phyloP scores from a whole-genome alignment of 2,888 invertebrate genomes.

The Drosophila leonis region DNA sequence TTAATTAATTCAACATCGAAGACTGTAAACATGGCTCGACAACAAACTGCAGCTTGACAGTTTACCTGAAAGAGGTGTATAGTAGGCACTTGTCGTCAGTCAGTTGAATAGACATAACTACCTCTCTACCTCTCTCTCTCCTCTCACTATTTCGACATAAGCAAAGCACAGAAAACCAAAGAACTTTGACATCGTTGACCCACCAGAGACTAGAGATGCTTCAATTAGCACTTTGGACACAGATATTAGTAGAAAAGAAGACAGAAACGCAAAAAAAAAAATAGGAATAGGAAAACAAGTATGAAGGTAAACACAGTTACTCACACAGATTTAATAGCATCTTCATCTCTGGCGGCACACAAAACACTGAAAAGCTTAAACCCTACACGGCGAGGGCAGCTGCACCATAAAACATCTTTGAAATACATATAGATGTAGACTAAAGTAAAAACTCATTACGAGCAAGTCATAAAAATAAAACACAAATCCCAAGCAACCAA shows the following conservation, averaged over 20 bases:
- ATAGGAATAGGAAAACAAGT: not conserved
- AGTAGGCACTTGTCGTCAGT: constrained; percentile 78
- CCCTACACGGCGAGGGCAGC: constrained; percentile 16
- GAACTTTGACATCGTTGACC: constrained; percentile 67
- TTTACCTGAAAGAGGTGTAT: constrained; percentile 82
- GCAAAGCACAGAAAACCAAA: constrained; percentile 54
- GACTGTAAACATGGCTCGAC: constrained; percentile 67
- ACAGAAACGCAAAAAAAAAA: not conserved
- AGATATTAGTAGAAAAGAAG: constrained; percentile 71
- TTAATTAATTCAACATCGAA: constrained; percentile 79
- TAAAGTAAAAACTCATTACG: constrained; percentile 73
- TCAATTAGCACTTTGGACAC: constrained; percentile 79
- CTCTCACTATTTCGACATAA: constrained; percentile 19
- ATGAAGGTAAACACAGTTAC: constrained; percentile 56
- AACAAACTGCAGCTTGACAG: constrained; percentile 70
- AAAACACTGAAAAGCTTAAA: constrained; percentile 35
- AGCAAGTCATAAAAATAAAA: constrained; percentile 52
- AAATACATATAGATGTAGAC: constrained; percentile 51
- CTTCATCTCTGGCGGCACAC: constrained; percentile 31
- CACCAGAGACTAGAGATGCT: constrained; percentile 54
- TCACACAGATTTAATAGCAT: constrained; percentile 52
- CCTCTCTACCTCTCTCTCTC: not conserved
- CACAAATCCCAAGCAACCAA: constrained; percentile 47
- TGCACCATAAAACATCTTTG: constrained; percentile 50
- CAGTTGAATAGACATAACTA: constrained; percentile 21